Conservation (phyloP, 2,797 vertebrate species). For the Scolopax bukidnonensis region DNA sequence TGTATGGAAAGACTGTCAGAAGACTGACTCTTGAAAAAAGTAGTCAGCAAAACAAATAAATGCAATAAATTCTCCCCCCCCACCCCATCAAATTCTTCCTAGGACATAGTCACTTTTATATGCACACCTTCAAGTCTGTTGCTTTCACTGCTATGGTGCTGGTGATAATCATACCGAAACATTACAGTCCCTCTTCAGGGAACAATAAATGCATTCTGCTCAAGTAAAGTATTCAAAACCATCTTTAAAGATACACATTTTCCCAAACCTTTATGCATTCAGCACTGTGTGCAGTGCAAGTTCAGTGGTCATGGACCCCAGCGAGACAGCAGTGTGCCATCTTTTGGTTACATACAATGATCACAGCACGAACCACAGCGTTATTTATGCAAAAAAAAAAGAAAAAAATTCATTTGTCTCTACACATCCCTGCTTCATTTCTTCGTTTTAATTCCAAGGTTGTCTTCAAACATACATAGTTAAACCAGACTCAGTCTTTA, state of each 20-base stretch:
- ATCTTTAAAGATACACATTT: neutral
- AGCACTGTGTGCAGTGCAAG: neutral
- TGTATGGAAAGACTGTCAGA: neutral
- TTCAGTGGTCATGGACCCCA: neutral
- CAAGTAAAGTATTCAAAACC: neutral
- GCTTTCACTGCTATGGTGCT: neutral
- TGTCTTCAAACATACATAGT: neutral
- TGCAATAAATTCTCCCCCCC: rapidly evolving
- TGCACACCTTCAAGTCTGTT: neutral
- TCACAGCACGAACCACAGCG: neutral
- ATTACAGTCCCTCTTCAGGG: neutral
- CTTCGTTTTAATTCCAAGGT: neutral
- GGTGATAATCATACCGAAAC: neutral
- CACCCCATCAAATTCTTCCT: neutral
- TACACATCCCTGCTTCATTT: neutral
- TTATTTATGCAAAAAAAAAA: neutral
- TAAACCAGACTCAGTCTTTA: neutral
- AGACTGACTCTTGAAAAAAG: neutral
- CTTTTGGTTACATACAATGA: neutral
- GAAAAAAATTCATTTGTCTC: neutral
- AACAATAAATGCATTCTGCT: neutral
- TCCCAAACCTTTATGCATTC: neutral
- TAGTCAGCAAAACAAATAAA: neutral
- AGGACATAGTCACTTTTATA: neutral
- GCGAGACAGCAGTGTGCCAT: neutral